A percentile compares a stretch with the other conserved stretches of the same genome.
These are phyloP conservation scores for Bruchidius siliquastri DNA, from an alignment of 2,888 invertebrate species.

Conservation along the genomic window DNA sequence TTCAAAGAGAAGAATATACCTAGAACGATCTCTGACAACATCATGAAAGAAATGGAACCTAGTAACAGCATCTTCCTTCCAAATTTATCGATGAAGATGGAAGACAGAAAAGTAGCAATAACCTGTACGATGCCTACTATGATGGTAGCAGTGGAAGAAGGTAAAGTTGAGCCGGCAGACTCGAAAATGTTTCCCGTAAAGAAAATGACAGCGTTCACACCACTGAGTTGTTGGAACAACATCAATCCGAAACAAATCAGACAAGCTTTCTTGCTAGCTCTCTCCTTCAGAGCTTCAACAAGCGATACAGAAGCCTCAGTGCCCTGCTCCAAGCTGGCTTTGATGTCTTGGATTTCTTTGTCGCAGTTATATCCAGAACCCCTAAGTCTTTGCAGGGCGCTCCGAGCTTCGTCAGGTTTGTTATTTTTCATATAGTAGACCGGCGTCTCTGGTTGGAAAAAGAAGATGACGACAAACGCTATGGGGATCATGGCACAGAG, in stretches of 20 bases:
- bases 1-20: constrained; percentile 64
- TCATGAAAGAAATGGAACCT: constrained; percentile 66
- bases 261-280: constrained; percentile 53
- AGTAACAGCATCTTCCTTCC: constrained; percentile 75
- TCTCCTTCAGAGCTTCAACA: constrained; percentile 20
- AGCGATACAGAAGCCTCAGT: constrained; percentile 16
- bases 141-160: constrained; percentile 61
- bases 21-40: constrained; percentile 61
- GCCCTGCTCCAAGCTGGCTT: constrained; percentile 12
- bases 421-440: constrained; percentile 64
- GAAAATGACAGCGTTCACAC: constrained; percentile 80
- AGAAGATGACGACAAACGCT: constrained; percentile 64
- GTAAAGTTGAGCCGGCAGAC: constrained; percentile 56
- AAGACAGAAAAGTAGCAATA: constrained; percentile 67
- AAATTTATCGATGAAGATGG: constrained; percentile 72
- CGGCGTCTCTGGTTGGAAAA: constrained; percentile 87
- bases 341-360: constrained; percentile 48
- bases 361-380: constrained; percentile 66
- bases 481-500: constrained; percentile 64
- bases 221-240: constrained; percentile 84
- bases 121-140: constrained; percentile 80
- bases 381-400: constrained; percentile 68
- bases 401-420: constrained; percentile 60
- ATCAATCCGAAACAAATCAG: constrained; percentile 73
- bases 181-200: constrained; percentile 70